phyloP scores from a whole-genome alignment of 2,797 vertebrate genomes.

The Lophotriccus pileatus region DNA sequence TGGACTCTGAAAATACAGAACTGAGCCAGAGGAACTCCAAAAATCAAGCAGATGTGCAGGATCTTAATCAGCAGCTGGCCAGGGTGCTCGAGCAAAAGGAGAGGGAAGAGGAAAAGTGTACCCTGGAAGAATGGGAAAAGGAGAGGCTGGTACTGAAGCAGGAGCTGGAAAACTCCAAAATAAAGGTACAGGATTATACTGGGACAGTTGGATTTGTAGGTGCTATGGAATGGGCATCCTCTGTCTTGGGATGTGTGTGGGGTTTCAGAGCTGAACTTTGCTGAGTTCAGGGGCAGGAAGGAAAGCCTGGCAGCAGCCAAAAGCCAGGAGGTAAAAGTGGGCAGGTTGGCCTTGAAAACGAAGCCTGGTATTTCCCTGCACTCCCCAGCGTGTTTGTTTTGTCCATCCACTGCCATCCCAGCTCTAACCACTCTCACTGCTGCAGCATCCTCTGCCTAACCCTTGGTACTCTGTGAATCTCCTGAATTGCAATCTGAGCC shows the following conservation, averaged over 20 bases:
- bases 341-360: neutral
- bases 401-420: neutral
- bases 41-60: conserved; percentile 75
- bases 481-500: neutral
- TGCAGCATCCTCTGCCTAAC: neutral
- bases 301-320: neutral
- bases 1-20: conserved; percentile 82
- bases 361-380: neutral
- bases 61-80: conserved; percentile 79
- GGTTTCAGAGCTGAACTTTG: neutral
- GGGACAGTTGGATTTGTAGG: rapidly evolving
- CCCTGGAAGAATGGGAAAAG: conserved; percentile 67
- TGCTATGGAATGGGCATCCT: neutral
- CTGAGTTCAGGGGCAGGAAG: neutral
- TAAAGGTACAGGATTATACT: conserved; percentile 42
- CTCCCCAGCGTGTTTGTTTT: neutral
- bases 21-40: conserved; percentile 82
- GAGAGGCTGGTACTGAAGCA: conserved; percentile 62
- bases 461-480: neutral
- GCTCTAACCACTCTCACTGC: neutral
- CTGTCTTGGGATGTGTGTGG: rapidly evolving
- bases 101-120: conserved; percentile 20
- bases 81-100: conserved; percentile 74
- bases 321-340: neutral
- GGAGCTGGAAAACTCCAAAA: conserved; percentile 66